Base-by-base conservation (phyloP, 2,113 vertebrate species). In the Vireo altiloquus region DNA sequence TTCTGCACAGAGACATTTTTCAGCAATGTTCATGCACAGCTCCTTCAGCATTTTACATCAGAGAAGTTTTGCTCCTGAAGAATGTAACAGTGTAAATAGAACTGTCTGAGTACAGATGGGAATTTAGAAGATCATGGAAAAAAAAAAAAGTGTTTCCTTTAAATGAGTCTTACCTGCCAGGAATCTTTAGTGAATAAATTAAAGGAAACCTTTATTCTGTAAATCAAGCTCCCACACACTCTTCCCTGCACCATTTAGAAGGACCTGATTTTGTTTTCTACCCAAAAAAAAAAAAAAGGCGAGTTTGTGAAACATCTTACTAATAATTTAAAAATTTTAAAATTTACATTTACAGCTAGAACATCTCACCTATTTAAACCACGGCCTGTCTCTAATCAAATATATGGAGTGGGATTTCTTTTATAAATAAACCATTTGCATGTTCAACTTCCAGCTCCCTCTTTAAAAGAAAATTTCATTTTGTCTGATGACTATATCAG, bases 111-210 rank as follows among this genome's bases (percentile, higher is more conserved):
- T 87, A 61, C 83, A 95, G 88, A 95, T 85, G 74, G 74, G 71
- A 87, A 88, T 88, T 94, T 46, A 92, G 65, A 95, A 90, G 72
- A 94, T 90, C 54, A 50, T 31, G 11, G 44, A 21, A 10, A 44
- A 65, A 74, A 74, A 86, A 66, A 82, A 82, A 90, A 16, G 37
- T 81, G 47, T 87, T 96, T 95, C 75, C 86, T 87, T 94, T 92
- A 87, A 95, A 79, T 4, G 16, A 80, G 66, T 77, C 84, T 96
- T 95, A 96, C 91, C 87, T 92, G 76, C 76, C 95, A 90, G 95
- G 56, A 94, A 86, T 81, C 76, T 82, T 94, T 71, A 83, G 63
- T 60, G 74, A 81, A 82, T 92, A 87, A 64, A 91, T 96, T 88
- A 88, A 85, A 95, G 82, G 37, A 84, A 85, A 77, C 25, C 37